phyloP scores from a whole-genome alignment of 2,888 invertebrate species.

The Ophioninae sp. region DNA sequence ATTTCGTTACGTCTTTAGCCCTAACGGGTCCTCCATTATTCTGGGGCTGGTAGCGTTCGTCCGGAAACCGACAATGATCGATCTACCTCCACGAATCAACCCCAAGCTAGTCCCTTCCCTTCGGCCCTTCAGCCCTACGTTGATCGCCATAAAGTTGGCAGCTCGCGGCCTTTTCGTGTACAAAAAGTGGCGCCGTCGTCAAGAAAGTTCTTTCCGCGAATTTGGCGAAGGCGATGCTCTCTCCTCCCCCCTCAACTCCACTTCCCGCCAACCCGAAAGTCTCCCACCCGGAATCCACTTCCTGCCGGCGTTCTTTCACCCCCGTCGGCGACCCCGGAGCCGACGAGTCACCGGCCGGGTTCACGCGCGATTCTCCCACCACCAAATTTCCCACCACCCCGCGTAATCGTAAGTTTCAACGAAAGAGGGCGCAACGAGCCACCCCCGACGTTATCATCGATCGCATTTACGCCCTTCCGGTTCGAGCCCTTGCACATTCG shows the following conservation, averaged over 20 bases:
- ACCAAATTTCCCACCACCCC: slow-evolving; percentile 29
- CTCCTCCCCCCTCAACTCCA: slow-evolving; percentile 32
- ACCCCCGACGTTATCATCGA: background rate
- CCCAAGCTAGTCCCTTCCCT: too few species aligned
- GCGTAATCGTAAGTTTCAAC: background rate
- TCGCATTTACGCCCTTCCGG: slow-evolving; percentile 13
- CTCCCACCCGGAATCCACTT: slow-evolving; percentile 55
- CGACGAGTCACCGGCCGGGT: slow-evolving; percentile 37
- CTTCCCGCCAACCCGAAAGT: background rate
- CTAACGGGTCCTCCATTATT: too few species aligned
- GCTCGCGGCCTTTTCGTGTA: slow-evolving; percentile 1
- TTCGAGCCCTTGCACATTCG: background rate
- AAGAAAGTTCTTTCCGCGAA: slow-evolving; percentile 51
- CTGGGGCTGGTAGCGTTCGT: too few species aligned
- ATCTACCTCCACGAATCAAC: too few species aligned
- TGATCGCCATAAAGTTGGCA: background rate
- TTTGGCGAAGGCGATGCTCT: slow-evolving; percentile 50
- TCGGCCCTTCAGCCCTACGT: background rate
- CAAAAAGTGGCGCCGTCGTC: background rate
- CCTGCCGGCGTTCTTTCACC: slow-evolving; percentile 55
- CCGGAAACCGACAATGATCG: too few species aligned
- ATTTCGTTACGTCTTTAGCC: too few species aligned
- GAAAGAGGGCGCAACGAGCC: slow-evolving; percentile 13
- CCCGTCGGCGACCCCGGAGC: slow-evolving; percentile 38
- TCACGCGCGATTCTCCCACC: slow-evolving; percentile 42